These are phyloP conservation scores for Tolmerus cingulatus DNA, from an alignment of 2,888 invertebrate species.

Conservation along the genomic window DNA sequence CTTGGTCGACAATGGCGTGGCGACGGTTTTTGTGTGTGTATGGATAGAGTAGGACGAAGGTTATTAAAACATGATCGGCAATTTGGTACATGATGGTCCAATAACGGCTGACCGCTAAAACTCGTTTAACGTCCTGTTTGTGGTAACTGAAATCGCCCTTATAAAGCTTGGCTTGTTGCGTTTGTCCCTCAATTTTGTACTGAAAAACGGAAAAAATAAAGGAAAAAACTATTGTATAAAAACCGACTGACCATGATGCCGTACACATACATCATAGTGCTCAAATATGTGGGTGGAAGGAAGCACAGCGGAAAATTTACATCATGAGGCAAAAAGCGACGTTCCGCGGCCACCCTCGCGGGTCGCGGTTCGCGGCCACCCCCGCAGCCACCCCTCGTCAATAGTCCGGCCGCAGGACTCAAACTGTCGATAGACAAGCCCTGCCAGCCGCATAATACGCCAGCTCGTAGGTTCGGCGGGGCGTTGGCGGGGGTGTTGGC, in stretches of 20 bases:
- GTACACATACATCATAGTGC: neutral
- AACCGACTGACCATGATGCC: neutral
- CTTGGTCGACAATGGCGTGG: neutral
- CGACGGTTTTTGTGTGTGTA: neutral
- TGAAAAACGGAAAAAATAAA: neutral
- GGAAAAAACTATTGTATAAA: neutral
- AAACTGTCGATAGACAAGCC: conserved; percentile 48
- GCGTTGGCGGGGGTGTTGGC: conserved; percentile 41
- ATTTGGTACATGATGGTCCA: neutral
- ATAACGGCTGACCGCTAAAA: conserved; percentile 16
- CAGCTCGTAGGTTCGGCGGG: neutral
- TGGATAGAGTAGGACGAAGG: neutral
- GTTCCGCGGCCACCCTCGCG: no score
- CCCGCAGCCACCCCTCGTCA: neutral
- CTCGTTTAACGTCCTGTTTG: conserved; percentile 43
- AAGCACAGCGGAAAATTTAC: conserved; percentile 10
- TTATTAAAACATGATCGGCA: neutral
- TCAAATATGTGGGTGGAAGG: conserved; percentile 6
- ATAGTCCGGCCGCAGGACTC: neutral
- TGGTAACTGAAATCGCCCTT: conserved; percentile 39
- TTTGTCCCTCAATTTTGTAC: conserved; percentile 25
- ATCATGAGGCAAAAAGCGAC: neutral
- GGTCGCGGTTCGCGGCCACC: neutral
- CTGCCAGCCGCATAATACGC: conserved; percentile 46
- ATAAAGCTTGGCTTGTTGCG: conserved; percentile 41